phyloP scores from a whole-genome alignment of 2,797 vertebrate species.

The Glossophaga mutica region DNA sequence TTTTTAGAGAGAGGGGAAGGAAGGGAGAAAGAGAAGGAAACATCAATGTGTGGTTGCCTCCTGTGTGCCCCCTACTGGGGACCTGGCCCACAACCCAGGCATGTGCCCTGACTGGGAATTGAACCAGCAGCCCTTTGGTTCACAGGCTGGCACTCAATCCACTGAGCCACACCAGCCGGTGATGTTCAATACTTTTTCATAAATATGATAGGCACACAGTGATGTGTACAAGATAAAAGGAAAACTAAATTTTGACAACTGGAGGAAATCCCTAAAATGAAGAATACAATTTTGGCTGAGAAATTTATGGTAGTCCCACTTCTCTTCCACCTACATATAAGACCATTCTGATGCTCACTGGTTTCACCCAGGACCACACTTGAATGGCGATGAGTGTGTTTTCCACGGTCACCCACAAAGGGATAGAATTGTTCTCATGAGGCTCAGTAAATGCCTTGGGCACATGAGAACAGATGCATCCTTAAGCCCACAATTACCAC shows the following conservation, averaged over 20 bases:
- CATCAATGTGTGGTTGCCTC: too few species aligned
- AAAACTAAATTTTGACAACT: slow-evolving; percentile 38
- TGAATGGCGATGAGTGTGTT: slow-evolving; percentile 35
- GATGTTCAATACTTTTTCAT: neutral
- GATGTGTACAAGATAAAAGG: slow-evolving; percentile 3
- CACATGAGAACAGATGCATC: slow-evolving; percentile 9
- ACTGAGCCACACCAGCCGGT: too few species aligned
- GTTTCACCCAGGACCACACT: slow-evolving; percentile 1
- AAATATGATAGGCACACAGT: neutral
- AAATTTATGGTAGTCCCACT: slow-evolving; percentile 20
- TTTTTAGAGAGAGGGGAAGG: too few species aligned
- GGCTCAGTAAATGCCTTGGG: slow-evolving; percentile 47
- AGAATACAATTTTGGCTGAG: slow-evolving; percentile 32
- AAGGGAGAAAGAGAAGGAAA: too few species aligned
- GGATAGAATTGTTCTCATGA: slow-evolving; percentile 39
- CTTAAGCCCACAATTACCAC: neutral
- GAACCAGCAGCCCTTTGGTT: too few species aligned
- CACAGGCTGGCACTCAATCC: too few species aligned
- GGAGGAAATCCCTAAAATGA: slow-evolving; percentile 12
- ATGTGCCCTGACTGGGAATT: too few species aligned
- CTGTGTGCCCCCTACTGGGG: too few species aligned
- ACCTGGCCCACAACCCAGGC: too few species aligned
- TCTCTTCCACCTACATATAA: slow-evolving; percentile 25
- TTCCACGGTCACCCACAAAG: slow-evolving; percentile 46
- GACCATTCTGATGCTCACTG: slow-evolving; percentile 40